Evolutionary conservation across 2,888 invertebrate genomes (phyloP).

Genomic region (Drosophila greeni): DNA sequence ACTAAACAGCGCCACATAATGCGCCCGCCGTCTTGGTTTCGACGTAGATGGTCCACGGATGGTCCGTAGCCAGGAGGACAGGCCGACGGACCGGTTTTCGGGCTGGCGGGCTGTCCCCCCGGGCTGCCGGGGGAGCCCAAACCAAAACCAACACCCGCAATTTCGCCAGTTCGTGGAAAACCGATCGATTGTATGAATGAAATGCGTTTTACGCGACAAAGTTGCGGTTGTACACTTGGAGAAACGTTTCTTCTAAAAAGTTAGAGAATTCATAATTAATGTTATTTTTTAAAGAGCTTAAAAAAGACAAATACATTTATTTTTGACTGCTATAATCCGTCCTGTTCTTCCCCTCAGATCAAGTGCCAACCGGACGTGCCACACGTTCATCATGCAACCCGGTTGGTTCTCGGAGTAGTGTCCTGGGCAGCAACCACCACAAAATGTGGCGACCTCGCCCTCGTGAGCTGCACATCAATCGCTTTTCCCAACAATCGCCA

Average conservation of each 20-base stretch:
- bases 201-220: constrained; percentile 66
- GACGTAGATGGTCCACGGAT: constrained; percentile 64
- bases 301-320: not conserved
- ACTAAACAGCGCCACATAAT: constrained; percentile 73
- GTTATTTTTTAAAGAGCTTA: not conserved
- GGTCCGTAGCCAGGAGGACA: constrained; percentile 5
- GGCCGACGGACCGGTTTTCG: constrained; percentile 20
- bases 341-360: constrained; percentile 11
- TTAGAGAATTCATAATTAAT: not conserved
- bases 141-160: constrained; percentile 75
- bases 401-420: not conserved
- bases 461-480: constrained; percentile 18
- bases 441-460: constrained; percentile 17
- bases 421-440: not conserved
- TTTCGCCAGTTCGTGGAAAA: constrained; percentile 78
- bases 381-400: constrained; percentile 1
- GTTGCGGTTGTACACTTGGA: constrained; percentile 17
- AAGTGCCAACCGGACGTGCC: constrained; percentile 11
- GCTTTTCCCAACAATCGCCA: not conserved
- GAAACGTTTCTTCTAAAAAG: not conserved
- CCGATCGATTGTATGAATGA: constrained; percentile 67
- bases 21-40: constrained; percentile 70
- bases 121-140: constrained; percentile 29
- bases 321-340: constrained; percentile 32
- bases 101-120: not conserved